These are phyloP conservation scores for Drosophila repleta DNA, from an alignment of 1,140 invertebrate genomes.

Conservation along the genomic window DNA sequence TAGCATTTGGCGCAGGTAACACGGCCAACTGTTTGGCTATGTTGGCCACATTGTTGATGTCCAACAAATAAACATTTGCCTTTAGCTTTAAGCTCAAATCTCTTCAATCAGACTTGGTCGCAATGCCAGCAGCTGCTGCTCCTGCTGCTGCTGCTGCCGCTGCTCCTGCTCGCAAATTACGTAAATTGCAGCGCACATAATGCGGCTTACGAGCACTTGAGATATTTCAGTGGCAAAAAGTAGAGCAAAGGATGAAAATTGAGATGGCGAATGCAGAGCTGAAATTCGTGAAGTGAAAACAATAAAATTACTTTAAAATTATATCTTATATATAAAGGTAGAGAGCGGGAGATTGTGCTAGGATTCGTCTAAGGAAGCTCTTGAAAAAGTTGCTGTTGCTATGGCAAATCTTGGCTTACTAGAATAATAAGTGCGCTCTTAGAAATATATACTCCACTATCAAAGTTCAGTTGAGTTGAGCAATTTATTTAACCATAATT, in stretches of 20 bases:
- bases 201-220: slow-evolving; percentile 18
- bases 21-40: not conserved
- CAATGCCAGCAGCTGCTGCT: slow-evolving; percentile 37
- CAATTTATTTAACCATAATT: slow-evolving; percentile 1
- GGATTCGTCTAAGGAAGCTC: too few relatives aligned
- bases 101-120: slow-evolving; percentile 22
- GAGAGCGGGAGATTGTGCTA: too few relatives aligned
- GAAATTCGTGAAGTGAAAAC: not conserved
- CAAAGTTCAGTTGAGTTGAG: not conserved
- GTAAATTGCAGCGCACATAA: slow-evolving; percentile 31
- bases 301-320: slow-evolving; percentile 3
- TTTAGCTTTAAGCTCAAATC: slow-evolving; percentile 7
- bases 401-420: too few relatives aligned
- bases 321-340: too few relatives aligned
- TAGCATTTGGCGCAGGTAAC: not conserved
- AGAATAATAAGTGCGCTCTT: too few relatives aligned
- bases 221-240: slow-evolving; percentile 1
- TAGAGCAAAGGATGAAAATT: not conserved
- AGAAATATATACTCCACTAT: too few relatives aligned
- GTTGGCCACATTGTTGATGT: not conserved
- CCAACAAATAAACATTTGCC: slow-evolving; percentile 16
- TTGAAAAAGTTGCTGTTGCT: too few relatives aligned
- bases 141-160: slow-evolving; percentile 22
- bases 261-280: not conserved
- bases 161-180: slow-evolving; percentile 43